Conservation (phyloP, 2,113 vertebrate species). For the Mormyrus iriodes region DNA sequence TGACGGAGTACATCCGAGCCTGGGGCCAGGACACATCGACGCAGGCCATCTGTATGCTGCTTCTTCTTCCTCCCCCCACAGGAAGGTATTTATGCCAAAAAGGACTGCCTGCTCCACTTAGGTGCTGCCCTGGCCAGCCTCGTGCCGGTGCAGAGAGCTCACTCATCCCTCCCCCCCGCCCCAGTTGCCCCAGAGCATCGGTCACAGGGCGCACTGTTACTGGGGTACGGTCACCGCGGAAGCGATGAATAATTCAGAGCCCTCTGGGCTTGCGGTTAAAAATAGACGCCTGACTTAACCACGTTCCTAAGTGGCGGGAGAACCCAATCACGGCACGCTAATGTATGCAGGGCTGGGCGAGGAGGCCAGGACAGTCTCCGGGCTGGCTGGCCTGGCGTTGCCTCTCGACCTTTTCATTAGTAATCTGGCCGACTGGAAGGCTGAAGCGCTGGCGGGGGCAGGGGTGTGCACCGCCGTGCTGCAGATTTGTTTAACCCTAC, state of each 20-base stretch:
- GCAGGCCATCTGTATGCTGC: not conserved
- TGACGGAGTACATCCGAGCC: constrained; percentile 21
- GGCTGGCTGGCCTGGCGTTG: constrained; percentile 57
- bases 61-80: not conserved
- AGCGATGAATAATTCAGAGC: constrained; percentile 16
- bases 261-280: constrained; percentile 53
- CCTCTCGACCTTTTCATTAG: constrained; percentile 68
- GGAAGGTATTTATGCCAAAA: not conserved
- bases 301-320: constrained; percentile 50
- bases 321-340: constrained; percentile 62
- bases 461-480: not conserved
- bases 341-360: constrained; percentile 57
- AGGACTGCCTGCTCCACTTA: not conserved
- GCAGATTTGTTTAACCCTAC: not conserved
- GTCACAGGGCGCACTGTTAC: not conserved
- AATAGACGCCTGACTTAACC: constrained; percentile 54
- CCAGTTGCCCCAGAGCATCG: not conserved
- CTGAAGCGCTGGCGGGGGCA: not conserved
- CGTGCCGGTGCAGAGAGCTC: not conserved
- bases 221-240: not conserved
- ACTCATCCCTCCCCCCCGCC: not conserved
- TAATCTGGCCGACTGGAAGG: not conserved
- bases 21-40: constrained; percentile 16
- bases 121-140: not conserved
- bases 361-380: constrained; percentile 65